Base-by-base conservation (phyloP, 2,797 vertebrate species). In the Xenops minutus region DNA sequence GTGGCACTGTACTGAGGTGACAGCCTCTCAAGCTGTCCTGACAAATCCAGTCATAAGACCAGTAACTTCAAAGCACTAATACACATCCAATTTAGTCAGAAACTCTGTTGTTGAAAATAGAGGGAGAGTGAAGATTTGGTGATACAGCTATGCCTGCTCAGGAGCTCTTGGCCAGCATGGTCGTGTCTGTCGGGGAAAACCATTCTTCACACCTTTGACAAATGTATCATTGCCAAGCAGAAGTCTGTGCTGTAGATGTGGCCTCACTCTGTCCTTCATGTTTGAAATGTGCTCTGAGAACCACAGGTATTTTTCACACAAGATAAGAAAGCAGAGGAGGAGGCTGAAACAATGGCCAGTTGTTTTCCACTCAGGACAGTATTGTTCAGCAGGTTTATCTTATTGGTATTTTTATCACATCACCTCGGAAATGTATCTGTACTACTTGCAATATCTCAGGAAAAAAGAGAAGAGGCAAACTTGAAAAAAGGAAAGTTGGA, bases 261-360 rank as follows among this genome's bases (percentile, higher is more conserved):
- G 54, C 76, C 80, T 84, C 6, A 1, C n/a, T 54, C 66, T 43
- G 36, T 74, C 62, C 64, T 80, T 91, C 71, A 1, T 63, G 63
- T 85, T 85, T 88, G 68, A 85, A 90, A 68, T 48, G 77, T 87
- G n/a, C 80, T 88, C 46, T 61, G 79, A 89, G 87, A 88, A 78
- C 62, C 52, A 85, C 71, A 67, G 56, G 63, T 72, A 90, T 93
- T 93, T 96, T 94, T 96, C 96, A 89, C 93, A 92, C 46, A 74
- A 94, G 93, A 97, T 95, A 96, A 95, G 96, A 71, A 94, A 73
- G 56, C 52, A 81, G 85, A 91, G 85, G 91, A 94, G 82, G 73
- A 73, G 26, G 46, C 56, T 82, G 77, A 37, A 90, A 96, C 94
- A 97, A 94, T 19, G 63, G 46, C 41, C 29, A 23, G 61, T 96